A percentile compares a stretch with the other conserved stretches of the same genome.
These are phyloP conservation scores for Galerucella pusilla DNA, from an alignment of 2,888 invertebrate genomes.

Conservation along the genomic window DNA sequence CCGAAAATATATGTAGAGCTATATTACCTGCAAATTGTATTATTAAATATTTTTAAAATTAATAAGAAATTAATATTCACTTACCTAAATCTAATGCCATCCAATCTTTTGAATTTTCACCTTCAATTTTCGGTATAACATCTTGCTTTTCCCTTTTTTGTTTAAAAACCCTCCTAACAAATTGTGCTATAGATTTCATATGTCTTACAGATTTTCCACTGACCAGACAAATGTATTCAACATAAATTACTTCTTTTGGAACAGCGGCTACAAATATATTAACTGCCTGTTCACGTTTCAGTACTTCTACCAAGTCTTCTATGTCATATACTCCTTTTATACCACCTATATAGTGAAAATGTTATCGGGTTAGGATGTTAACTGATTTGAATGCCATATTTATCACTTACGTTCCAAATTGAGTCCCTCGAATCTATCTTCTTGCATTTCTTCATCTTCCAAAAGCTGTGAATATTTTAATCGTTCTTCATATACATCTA, in stretches of 20 bases:
- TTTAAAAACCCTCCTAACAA: constrained; percentile 82
- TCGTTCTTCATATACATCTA: constrained; percentile 78
- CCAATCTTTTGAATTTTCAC: constrained; percentile 82
- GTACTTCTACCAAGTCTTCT: constrained; percentile 82
- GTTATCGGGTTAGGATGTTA: neutral
- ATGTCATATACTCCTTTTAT: constrained; percentile 87
- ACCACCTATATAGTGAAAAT: constrained; percentile 73
- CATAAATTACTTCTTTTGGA: constrained; percentile 80
- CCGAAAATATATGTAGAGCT: constrained; percentile 87
- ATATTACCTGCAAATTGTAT: constrained; percentile 78
- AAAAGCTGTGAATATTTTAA: constrained; percentile 56
- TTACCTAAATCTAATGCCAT: constrained; percentile 90
- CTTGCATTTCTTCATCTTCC: constrained; percentile 56
- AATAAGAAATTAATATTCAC: neutral
- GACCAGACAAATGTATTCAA: constrained; percentile 86
- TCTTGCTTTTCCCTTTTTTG: constrained; percentile 74
- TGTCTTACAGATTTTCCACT: constrained; percentile 80
- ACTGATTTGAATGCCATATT: no score
- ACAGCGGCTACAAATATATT: constrained; percentile 86
- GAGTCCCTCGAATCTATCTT: constrained; percentile 73
- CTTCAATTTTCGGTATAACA: constrained; percentile 80
- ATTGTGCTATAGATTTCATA: constrained; percentile 78
- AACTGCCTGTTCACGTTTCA: constrained; percentile 80
- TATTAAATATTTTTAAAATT: constrained; percentile 54
- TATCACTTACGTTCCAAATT: constrained; percentile 69